Evolutionary conservation across 2,888 invertebrate species (phyloP).

Genomic region (Argynnis bischoffii): DNA sequence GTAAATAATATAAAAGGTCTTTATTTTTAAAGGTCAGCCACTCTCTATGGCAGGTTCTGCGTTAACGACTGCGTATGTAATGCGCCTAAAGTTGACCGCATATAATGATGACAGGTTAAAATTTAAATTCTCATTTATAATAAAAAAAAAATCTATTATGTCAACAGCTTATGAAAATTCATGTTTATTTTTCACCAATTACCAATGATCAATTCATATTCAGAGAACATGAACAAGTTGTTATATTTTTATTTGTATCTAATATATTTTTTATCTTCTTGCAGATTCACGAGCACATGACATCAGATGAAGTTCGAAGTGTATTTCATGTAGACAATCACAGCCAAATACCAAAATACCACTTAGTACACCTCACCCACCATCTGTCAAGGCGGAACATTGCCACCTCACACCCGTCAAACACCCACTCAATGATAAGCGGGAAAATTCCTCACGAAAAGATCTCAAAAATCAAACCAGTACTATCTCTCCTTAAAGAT

Average conservation of each 20-base stretch:
- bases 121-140: too few species aligned
- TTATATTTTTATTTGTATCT: background rate
- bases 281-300: constrained; percentile 95
- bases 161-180: too few species aligned
- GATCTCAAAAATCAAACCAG: constrained; percentile 52
- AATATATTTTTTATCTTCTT: constrained; percentile 47
- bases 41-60: constrained; percentile 8
- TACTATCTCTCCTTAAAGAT: constrained; percentile 70
- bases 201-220: too few species aligned
- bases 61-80: background rate
- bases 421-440: constrained; percentile 51
- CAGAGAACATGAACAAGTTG: background rate
- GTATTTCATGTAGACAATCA: constrained; percentile 92
- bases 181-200: too few species aligned
- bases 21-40: constrained; percentile 10
- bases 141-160: too few species aligned
- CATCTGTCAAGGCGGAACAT: constrained; percentile 76
- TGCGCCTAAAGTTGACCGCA: background rate
- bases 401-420: constrained; percentile 57
- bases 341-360: constrained; percentile 91
- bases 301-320: constrained; percentile 88
- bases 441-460: constrained; percentile 72
- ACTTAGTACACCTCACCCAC: constrained; percentile 89
- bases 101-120: background rate
- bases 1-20: constrained; percentile 20